A percentile compares a stretch with the other conserved stretches of the same genome.
These are phyloP conservation scores for Malacosoma neustria DNA, from an alignment of 2,888 invertebrate species.

Conservation along the genomic window DNA sequence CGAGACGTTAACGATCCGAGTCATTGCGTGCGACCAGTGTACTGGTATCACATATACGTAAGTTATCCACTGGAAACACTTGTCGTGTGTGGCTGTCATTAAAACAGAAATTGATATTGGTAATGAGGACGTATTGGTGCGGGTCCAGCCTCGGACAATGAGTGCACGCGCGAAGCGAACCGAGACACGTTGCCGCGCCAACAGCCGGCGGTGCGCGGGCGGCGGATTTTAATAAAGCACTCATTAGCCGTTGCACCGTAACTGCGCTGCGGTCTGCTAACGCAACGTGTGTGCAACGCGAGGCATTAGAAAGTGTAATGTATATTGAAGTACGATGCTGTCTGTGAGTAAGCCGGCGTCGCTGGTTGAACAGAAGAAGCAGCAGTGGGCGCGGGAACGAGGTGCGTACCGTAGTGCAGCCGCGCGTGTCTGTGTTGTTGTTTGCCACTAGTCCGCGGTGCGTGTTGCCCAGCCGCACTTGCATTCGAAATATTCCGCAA, in stretches of 20 bases:
- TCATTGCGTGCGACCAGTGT: neutral
- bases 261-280: constrained; percentile 49
- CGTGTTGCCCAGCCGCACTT: constrained; percentile 3
- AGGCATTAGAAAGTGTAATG: constrained; percentile 69
- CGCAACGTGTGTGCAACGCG: constrained; percentile 61
- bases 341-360: constrained; percentile 73
- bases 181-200: constrained; percentile 46
- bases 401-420: constrained; percentile 73
- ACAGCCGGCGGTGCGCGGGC: constrained; percentile 43
- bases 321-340: constrained; percentile 64
- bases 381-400: constrained; percentile 95
- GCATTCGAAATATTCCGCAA: neutral
- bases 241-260: constrained; percentile 67
- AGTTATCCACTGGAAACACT: constrained; percentile 18
- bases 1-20: constrained; percentile 26
- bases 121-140: constrained; percentile 25
- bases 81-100: constrained; percentile 26
- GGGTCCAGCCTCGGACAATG: constrained; percentile 55
- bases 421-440: neutral
- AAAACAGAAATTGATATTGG: constrained; percentile 26
- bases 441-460: constrained; percentile 3
- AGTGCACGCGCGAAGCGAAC: constrained; percentile 60
- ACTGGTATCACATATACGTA: constrained; percentile 16
- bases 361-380: constrained; percentile 89
- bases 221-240: constrained; percentile 55